Base-by-base conservation (phyloP, 1,140 invertebrate genomes). In the Tenebrio molitor region DNA sequence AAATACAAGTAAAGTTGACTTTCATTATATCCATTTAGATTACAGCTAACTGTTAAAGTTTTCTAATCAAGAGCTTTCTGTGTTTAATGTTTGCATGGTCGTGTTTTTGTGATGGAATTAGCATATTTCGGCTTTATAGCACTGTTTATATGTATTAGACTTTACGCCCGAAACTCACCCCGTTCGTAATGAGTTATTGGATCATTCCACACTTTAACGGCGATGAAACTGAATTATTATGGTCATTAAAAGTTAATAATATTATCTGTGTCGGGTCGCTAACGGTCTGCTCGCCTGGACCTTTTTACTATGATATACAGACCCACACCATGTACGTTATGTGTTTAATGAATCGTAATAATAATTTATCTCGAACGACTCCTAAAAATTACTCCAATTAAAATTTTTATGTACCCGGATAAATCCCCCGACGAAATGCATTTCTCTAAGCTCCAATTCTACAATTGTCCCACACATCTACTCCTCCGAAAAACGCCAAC, bases 181-280 rank as follows among this genome's bases (percentile, higher is more conserved):
- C 64, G 12, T 12, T 23, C 10, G 25, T 29, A 42, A 42, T 29
- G 34, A 66, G 16, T 42, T 66, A 66, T 44, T 66, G 64, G 42
- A 66, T 44, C 36, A 66, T 42, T 42, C 36, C 14, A 66, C 64
- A 66, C 64, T 66, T 29, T 66, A 41, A 23, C 17, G 19, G 36
- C 64, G 64, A 66, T 66, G 34, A 42, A 42, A 42, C 42, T 66
- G 64, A 66, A 66, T 66, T 66, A 66, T 66, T 66, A 66, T 42
- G 42, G 64, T 66, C 64, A 66, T 66, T 66, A 66, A 42, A 66
- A 66, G 64, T 66, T 66, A 66, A 66, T 66, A 66, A 66, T 66
- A 66, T 66, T 66, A 66, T 66, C 64, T 66, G 21, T 25, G 64
- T 42, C 44, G 64, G 64, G 64, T 58, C 50, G 50, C 21, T 58